Base-by-base conservation (phyloP, 1,140 invertebrate genomes). In the Forficula auricularia region DNA sequence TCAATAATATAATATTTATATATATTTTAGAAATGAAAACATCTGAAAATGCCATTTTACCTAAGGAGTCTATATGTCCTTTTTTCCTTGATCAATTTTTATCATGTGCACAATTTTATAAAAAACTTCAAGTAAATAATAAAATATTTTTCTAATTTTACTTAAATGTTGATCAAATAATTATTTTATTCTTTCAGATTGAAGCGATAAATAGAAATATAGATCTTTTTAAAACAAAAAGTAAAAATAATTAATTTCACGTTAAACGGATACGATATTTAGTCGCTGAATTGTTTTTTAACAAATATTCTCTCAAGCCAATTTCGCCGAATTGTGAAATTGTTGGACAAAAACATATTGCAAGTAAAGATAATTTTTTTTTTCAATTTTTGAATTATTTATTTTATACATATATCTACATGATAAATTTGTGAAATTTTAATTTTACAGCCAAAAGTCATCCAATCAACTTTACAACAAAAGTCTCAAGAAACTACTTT, bases 71-170 rank as follows among this genome's bases (percentile, higher is more conserved):
- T 40, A 70, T 90, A 35, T 78, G 80, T 10, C 48, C 62, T 1
- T 54, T 55, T 34, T 89, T 87, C 55, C 46, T 86, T 1, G 53
- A 68, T n/a, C 73, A 82, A 57, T 63, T 88, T 15, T 61, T 71
- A 13, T 55, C 67, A 1, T 81, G 75, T 52, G 64, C 68, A 1
- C 53, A 62, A 18, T 68, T 71, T 51, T 86, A 79, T 50, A 74
- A 73, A 52, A 62, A 68, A 22, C 57, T 65, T 35, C 81, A 83
- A 52, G 70, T 71, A 42, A 53, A 64, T 46, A 2, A 12, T 31
- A n/a, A n/a, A n/a, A n/a, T n/a, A n/a, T n/a, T n/a, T 44, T 31
- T 14, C 27, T 35, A 15, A 19, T 12, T 42, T 32, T 16, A 16
- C n/a, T 13, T 14, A 36, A 36, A 14, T 14, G 8, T 14, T 14